These are phyloP conservation scores for Coenonympha arcania DNA, from an alignment of 2,888 invertebrate genomes.

Conservation along the genomic window DNA sequence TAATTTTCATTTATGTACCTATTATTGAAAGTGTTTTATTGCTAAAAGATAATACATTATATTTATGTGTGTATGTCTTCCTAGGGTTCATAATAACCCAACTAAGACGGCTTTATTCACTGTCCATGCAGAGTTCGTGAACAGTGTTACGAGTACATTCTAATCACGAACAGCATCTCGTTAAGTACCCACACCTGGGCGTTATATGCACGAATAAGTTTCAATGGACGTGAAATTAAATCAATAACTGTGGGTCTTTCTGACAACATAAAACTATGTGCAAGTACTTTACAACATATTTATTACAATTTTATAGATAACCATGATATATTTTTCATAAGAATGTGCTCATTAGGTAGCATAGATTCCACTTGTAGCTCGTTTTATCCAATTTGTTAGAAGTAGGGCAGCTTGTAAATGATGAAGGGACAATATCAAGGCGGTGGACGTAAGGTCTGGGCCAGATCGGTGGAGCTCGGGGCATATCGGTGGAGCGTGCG, in stretches of 20 bases:
- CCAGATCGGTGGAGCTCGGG: conserved; percentile 44
- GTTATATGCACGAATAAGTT: conserved; percentile 7
- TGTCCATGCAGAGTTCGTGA: no score
- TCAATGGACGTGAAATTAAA: conserved; percentile 5
- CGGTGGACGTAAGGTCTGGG: conserved; percentile 28
- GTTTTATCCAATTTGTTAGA: background rate
- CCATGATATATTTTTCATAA: background rate
- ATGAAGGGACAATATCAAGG: conserved; percentile 10
- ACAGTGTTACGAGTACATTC: no score
- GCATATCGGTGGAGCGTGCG: conserved; percentile 40
- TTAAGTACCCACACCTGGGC: background rate
- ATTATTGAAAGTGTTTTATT: no score
- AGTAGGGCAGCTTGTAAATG: conserved; percentile 5
- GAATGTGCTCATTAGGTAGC: background rate
- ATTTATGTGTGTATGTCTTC: no score
- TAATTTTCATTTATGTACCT: no score
- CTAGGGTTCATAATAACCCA: no score
- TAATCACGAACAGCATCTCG: background rate
- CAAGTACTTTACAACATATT: background rate
- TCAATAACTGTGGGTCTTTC: conserved; percentile 8
- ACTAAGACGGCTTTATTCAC: no score
- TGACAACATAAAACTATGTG: background rate
- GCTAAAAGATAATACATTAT: no score
- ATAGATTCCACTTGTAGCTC: background rate
- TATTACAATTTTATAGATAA: background rate